These are phyloP conservation scores for Orchesella cincta DNA, from an alignment of 1,140 invertebrate genomes.

Conservation along the genomic window DNA sequence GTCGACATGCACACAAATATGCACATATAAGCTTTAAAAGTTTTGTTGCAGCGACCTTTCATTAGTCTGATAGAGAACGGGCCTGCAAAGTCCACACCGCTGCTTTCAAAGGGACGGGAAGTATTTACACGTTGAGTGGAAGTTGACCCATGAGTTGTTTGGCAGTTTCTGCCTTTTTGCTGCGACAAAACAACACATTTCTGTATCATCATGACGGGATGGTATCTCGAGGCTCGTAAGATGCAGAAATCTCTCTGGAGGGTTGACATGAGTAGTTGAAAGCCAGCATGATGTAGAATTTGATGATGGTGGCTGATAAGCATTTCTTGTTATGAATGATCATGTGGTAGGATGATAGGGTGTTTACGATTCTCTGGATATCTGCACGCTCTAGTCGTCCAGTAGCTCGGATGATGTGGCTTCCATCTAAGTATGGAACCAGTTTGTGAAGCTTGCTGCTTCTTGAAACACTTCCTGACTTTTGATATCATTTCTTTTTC, in stretches of 20 bases:
- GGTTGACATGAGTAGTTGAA: background rate
- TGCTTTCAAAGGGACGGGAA: background rate
- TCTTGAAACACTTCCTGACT: no score
- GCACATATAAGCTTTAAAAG: conserved; percentile 46
- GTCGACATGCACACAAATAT: no score
- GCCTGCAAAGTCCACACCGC: background rate
- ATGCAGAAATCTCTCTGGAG: background rate
- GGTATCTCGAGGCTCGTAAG: background rate
- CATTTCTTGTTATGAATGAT: no score
- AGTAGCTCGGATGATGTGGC: no score
- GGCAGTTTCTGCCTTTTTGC: background rate
- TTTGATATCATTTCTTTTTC: conserved; percentile 43
- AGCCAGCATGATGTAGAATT: background rate
- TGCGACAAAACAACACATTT: background rate
- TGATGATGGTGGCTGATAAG: no score
- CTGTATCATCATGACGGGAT: background rate
- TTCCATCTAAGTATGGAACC: conserved; percentile 50
- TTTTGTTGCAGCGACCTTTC: background rate
- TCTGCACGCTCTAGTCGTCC: no score
- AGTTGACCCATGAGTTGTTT: background rate
- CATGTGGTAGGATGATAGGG: no score
- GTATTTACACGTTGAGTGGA: background rate
- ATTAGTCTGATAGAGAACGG: background rate
- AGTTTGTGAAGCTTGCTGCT: no score
- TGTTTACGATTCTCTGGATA: no score